Base-by-base conservation (phyloP, 2,113 vertebrate genomes). In the Pygoscelis antarcticus region DNA sequence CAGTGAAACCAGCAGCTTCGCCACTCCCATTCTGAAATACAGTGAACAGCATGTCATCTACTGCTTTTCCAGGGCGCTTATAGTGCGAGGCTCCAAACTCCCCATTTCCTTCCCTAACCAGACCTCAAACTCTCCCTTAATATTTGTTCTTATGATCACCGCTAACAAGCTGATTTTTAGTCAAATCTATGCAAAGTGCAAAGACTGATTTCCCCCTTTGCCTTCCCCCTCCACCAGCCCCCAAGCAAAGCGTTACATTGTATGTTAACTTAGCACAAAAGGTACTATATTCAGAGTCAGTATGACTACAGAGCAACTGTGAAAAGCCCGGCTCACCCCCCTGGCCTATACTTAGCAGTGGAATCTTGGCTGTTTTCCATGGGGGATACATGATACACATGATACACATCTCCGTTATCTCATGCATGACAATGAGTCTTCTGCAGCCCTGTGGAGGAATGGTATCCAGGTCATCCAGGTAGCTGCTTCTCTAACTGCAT, bases 261-360 rank as follows among this genome's bases (percentile, higher is more conserved):
- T 57, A 69, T 9, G 71, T 79, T 52, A 94, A 69, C 42, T 40
- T 30, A 12, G 75, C 38, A 76, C 74, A 87, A 95, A 97, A 90
- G 58, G 89, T 26, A 34, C 85, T 65, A 49, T 93, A 82, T 84
- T 74, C 89, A 96, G 85, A 84, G 40, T 49, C 55, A 22, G 5
- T 4, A 57, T 49, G 61, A 89, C 77, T 84, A 88, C 74, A 82
- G 72, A 96, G 76, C 93, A 95, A 95, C 85, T 96, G 93, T 44
- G 83, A 64, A 78, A 83, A 86, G 70, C 68, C 74, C 2, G 0
- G 60, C 78, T 85, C 82, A 2, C 72, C 46, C 69, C 57, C 46
- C 38, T 60, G 64, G 79, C 57, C 96, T 97, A 97, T 97, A 95
- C 87, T 97, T 97, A 97, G 95, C 91, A 93, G 80, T 68, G 93